A percentile compares a stretch with the other conserved stretches of the same genome.
Conservation (phyloP, 2,888 invertebrate genomes). For the Lumbricus terrestris region DNA sequence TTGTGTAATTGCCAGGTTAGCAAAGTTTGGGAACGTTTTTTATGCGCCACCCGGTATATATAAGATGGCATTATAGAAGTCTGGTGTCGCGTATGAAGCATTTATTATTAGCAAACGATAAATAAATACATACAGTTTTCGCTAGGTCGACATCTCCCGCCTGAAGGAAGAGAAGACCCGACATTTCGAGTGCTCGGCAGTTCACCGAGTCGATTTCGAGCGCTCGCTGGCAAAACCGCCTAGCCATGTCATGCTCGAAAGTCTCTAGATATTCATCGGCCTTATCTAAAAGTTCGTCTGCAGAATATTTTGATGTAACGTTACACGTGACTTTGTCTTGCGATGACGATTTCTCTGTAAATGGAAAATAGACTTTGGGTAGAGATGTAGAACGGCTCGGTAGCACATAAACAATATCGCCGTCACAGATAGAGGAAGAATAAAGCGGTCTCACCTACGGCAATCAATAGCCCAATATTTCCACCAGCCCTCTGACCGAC, state of each 20-base stretch:
- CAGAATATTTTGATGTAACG: not conserved
- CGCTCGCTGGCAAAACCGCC: conserved; percentile 58
- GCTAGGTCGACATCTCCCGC: conserved; percentile 57
- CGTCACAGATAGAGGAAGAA: no score
- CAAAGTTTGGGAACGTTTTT: no score
- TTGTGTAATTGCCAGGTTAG: no score
- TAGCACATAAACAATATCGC: no score
- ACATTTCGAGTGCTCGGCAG: conserved; percentile 56
- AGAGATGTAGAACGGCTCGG: not conserved
- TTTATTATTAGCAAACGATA: not conserved
- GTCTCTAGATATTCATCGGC: conserved; percentile 58
- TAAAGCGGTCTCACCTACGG: no score
- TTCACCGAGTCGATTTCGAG: conserved; percentile 57
- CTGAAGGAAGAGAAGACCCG: conserved; percentile 57
- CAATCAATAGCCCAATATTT: no score
- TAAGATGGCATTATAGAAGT: no score
- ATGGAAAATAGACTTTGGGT: not conserved
- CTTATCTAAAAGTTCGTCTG: conserved; percentile 38
- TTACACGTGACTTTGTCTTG: not conserved
- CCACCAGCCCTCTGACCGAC: no score
- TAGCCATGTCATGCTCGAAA: conserved; percentile 59
- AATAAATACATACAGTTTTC: conserved; percentile 48
- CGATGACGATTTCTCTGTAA: not conserved
- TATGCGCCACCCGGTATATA: no score
- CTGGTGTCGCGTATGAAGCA: not conserved